Evolutionary conservation across 2,797 vertebrate species (phyloP).

Genomic region (Ctenosaura bakeri): DNA sequence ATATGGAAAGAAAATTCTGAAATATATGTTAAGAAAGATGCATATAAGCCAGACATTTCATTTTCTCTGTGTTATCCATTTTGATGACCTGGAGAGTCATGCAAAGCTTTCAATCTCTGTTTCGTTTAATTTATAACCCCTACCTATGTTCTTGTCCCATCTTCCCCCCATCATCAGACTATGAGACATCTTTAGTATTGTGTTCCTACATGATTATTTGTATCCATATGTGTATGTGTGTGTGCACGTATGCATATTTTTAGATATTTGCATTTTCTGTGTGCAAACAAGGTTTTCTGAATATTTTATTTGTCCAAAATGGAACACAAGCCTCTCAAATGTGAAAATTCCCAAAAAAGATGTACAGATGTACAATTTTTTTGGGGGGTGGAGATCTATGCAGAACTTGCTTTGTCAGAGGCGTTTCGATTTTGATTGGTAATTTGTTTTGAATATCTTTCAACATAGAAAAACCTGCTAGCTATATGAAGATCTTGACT

Average conservation of each 20-base stretch:
- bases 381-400: neutral
- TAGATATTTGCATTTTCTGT: no score
- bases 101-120: neutral
- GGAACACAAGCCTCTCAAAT: no score
- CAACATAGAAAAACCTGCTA: no score
- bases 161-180: no score
- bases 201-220: neutral
- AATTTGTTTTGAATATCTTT: neutral
- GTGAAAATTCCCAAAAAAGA: neutral
- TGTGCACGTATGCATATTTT: no score
- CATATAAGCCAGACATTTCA: neutral
- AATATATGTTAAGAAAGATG: neutral
- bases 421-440: neutral
- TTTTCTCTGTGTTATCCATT: neutral
- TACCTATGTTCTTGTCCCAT: no score
- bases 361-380: neutral
- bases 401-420: neutral
- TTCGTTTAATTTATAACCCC: no score
- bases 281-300: no score
- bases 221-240: no score
- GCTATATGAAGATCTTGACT: no score
- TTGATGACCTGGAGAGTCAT: neutral
- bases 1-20: neutral
- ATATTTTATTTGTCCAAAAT: no score
- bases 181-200: neutral